Evolutionary conservation across 2,888 invertebrate genomes (phyloP), one percentile per base, ranked within the genome.

Genomic region (Cheilosia impressa): DNA sequence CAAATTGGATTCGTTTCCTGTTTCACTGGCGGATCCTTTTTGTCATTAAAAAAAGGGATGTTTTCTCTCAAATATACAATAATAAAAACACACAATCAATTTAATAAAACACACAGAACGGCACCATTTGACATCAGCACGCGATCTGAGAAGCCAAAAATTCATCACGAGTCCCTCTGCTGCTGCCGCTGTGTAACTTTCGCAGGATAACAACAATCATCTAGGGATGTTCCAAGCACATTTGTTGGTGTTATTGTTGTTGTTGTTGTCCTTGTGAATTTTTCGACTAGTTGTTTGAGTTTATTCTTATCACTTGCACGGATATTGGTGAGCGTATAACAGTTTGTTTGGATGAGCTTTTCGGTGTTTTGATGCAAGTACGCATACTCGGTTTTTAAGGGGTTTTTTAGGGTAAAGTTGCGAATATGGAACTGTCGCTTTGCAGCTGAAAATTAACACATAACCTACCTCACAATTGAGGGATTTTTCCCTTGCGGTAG

Each of bases 131-230:
- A 58, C 76, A 85, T 81, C 81, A 81, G 85, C 77, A 85, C 85
- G 85, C 85, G 81, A 85, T 85, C 85, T 85, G 85, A 85, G 81
- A 81, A 85, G 85, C 81, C 77, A 80, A 81, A 72, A 81, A 76
- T 58, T 80, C 80, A 85, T 85, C 81, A 81, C 72, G 72, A 85
- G 65, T 81, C 62, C 68, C 72, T 52, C 45, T 53, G 71, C 76
- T 85, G 71, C 50, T 66, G 79, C 41, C 58, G 65, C 79, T 81
- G 27, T 85, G 81, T 85, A 85, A 81, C 68, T 85, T 81, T 85
- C 72, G 15, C 50, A 81, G 85, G 85, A 85, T 77, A 81, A 85
- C 72, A 81, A 85, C 85, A 85, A 72, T 81, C 81, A 85, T 85
- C 85, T 85, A 81, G 85, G 76, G 85, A 81, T 85, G 85, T 81